Base-by-base conservation (phyloP, 2,113 vertebrate species). In the Neotoma lepida region DNA sequence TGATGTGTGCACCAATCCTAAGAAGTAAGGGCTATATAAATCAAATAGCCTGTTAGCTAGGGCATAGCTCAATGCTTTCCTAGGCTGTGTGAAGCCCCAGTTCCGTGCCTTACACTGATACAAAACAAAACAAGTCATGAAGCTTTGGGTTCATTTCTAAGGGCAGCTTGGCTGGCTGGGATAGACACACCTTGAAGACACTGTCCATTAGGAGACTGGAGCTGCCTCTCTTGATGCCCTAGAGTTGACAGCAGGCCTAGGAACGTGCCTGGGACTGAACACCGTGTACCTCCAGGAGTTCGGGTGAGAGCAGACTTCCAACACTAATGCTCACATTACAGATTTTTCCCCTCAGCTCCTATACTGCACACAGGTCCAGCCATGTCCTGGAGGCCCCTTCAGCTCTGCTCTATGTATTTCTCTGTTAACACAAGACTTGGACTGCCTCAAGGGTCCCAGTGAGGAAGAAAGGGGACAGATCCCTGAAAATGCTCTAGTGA, bases 191-290 rank as follows among this genome's bases (percentile, higher is more conserved):
- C 95, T 94, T 74, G 77, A 70, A 81, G 89, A 84, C 35, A 54
- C 74, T 68, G 89, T 24, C 64, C 39, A 14, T 70, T 39, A 93
- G 70, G 86, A 95, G 91, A 56, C 73, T 92, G 30, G 68, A 58
- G 26, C 41, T 44, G 17, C 28, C 35, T 54, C 88, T 91, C 78
- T 51, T 9, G 73, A 51, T 58, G 78, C 70, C 80, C 68, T 68
- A 64, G 93, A 24, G 24, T 4, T 8, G 39, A 71, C 44, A 66
- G 39, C 13, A 61, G 44, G 44, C 68, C 26, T 10, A 51, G 51
- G 51, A 54, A 35, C 1, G 30, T 20, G 13, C 35, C 28, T 49
- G 33, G 14, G 9, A 24, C 49, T 1, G 33, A 44, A 44, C 46
- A 89, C 8, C 10, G 4, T 1, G 10, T 8, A 7, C 22, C 39